These are phyloP conservation scores for Drosophila niveifrons DNA, from an alignment of 2,888 invertebrate genomes.

Conservation along the genomic window DNA sequence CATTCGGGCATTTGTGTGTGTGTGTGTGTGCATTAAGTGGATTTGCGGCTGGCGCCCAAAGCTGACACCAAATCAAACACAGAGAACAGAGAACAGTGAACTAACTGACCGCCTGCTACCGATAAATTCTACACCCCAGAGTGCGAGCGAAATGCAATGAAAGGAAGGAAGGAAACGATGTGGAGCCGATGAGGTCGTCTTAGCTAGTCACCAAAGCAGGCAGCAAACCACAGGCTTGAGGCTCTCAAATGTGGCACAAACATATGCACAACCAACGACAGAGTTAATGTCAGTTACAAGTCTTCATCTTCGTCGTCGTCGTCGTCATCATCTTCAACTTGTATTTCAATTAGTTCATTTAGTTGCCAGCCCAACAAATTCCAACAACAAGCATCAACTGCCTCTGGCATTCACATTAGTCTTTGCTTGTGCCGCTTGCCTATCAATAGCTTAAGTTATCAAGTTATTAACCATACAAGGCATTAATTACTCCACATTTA, in stretches of 20 bases:
- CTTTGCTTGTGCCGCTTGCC: background rate
- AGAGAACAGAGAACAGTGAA: conserved; percentile 26
- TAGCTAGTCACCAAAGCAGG: conserved; percentile 42
- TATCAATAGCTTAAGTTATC: background rate
- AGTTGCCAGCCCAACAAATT: conserved; percentile 4
- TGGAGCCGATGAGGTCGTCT: conserved; percentile 14
- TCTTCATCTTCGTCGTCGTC: conserved; percentile 1
- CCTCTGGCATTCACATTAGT: background rate
- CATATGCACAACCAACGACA: background rate
- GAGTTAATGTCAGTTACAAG: conserved; percentile 10
- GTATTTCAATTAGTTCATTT: conserved; percentile 60
- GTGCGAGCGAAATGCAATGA: background rate
- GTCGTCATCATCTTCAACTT: conserved; percentile 22
- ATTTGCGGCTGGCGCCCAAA: conserved; percentile 50
- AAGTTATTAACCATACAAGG: background rate
- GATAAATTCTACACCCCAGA: background rate
- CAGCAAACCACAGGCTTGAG: conserved; percentile 44
- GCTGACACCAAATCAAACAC: conserved; percentile 68
- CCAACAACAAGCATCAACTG: background rate
- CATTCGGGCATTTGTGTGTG: conserved; percentile 26
- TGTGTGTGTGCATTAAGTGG: conserved; percentile 52
- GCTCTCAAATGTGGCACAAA: conserved; percentile 29
- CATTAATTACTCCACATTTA: too few relatives aligned
- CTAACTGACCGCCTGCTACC: conserved; percentile 2
- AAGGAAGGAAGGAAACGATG: too few relatives aligned